phyloP scores from a whole-genome alignment of 2,797 vertebrate species.

The Coregonus ussuriensis region DNA sequence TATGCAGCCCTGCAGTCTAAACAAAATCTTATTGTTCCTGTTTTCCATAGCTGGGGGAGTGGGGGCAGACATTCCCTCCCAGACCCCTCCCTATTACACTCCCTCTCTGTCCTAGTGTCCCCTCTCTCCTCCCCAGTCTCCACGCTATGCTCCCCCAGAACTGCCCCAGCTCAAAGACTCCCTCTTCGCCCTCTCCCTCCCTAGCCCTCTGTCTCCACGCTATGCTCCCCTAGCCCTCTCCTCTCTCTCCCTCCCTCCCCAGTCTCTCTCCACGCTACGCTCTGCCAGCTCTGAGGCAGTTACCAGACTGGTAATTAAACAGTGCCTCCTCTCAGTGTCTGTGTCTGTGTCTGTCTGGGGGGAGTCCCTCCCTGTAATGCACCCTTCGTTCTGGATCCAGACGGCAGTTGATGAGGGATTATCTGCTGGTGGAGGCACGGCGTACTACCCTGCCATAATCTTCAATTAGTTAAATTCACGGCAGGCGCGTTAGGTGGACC shows the following conservation, averaged over 20 bases:
- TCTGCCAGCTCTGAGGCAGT: conserved; percentile 57
- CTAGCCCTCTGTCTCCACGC: conserved; percentile 39
- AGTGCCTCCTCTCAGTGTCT: conserved; percentile 81
- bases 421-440: conserved; percentile 77
- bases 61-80: conserved; percentile 47
- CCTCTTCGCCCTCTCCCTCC: conserved; percentile 43
- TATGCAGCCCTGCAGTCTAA: conserved; percentile 62
- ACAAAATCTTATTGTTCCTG: conserved; percentile 75
- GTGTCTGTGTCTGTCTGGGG: conserved; percentile 72
- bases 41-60: conserved; percentile 68
- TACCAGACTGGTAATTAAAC: conserved; percentile 81
- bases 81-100: conserved; percentile 60
- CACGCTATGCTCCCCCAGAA: conserved; percentile 13
- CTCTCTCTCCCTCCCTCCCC: conserved; percentile 46
- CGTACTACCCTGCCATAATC: conserved; percentile 78
- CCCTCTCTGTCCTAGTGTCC: conserved; percentile 35
- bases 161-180: conserved; percentile 22
- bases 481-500: conserved; percentile 67
- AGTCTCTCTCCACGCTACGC: conserved; percentile 43
- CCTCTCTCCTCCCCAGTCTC: conserved; percentile 39
- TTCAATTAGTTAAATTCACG: conserved; percentile 87
- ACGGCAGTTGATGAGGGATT: conserved; percentile 85
- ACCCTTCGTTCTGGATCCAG: conserved; percentile 81
- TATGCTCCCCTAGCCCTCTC: background rate
- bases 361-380: conserved; percentile 80